phyloP scores from a whole-genome alignment of 2,113 vertebrate species.

The Hepsetus odoe region DNA sequence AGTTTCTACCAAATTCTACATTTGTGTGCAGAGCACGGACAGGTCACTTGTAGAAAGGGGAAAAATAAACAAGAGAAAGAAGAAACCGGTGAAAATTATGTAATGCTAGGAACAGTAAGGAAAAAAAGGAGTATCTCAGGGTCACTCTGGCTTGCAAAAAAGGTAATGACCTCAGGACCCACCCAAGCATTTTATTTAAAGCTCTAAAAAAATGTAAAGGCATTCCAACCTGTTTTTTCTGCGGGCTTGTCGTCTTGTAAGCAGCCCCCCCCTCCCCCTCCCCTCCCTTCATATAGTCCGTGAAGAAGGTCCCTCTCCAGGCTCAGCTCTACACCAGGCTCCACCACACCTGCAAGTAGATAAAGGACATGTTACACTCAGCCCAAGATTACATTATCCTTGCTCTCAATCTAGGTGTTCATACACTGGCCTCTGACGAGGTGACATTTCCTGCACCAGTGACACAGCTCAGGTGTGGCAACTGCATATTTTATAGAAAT shows the following conservation, averaged over 20 bases:
- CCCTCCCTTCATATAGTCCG: constrained; percentile 77
- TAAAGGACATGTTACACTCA: constrained; percentile 48
- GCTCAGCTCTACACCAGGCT: constrained; percentile 58
- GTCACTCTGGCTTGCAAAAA: not conserved
- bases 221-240: constrained; percentile 70
- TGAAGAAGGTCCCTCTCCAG: constrained; percentile 58
- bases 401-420: constrained; percentile 17
- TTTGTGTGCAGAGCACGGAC: not conserved
- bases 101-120: not conserved
- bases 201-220: constrained; percentile 15
- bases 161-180: not conserved
- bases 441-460: constrained; percentile 40
- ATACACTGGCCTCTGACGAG: constrained; percentile 6
- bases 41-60: not conserved
- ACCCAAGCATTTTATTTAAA: not conserved
- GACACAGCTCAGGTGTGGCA: constrained; percentile 22
- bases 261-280: constrained; percentile 66
- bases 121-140: not conserved
- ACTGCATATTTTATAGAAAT: constrained; percentile 1
- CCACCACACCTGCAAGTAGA: constrained; percentile 53
- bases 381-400: constrained; percentile 37
- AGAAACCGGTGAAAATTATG: not conserved
- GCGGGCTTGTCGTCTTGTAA: constrained; percentile 61
- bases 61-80: not conserved
- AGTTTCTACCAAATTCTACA: not conserved